Percentiles rank a stretch among this genome's conserved stretches.
Evolutionary conservation across 2,888 invertebrate genomes (phyloP).

Genomic region (Lasioglossum lativentre): DNA sequence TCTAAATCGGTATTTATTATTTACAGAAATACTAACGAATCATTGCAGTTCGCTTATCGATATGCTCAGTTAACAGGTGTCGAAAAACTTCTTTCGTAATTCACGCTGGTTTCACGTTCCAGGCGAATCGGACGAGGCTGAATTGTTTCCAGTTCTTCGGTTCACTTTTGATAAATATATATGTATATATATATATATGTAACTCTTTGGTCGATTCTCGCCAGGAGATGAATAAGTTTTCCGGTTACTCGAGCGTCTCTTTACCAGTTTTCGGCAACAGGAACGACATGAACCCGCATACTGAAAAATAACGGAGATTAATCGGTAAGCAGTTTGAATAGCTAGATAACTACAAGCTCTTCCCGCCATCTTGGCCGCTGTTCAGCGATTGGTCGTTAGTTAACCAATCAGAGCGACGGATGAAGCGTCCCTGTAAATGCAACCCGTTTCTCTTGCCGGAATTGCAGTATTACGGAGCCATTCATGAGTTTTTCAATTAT

Average conservation of each 20-base stretch:
- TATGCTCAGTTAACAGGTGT: not conserved
- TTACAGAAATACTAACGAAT: not conserved
- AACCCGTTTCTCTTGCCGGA: not conserved
- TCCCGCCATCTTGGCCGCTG: not conserved
- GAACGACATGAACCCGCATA: conserved; percentile 90
- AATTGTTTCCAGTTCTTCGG: conserved; percentile 1
- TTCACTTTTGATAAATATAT: not conserved
- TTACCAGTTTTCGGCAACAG: conserved; percentile 91
- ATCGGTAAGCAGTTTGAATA: not conserved
- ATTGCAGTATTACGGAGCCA: not conserved
- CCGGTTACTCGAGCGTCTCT: conserved; percentile 86
- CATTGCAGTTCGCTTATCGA: not conserved
- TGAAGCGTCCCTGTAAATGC: not conserved
- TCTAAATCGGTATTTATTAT: not conserved
- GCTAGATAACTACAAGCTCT: not conserved
- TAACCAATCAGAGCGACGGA: not conserved
- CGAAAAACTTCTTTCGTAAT: not conserved
- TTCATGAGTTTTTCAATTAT: not conserved
- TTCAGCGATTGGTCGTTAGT: not conserved
- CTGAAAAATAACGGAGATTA: conserved; percentile 85
- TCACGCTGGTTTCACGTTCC: not conserved
- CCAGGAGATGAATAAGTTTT: not conserved
- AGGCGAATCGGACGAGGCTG: not conserved
- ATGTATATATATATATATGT: not conserved
- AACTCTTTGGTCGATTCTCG: conserved; percentile 11